Conservation (phyloP, 1,140 invertebrate genomes). For the Drosophila sp. region DNA sequence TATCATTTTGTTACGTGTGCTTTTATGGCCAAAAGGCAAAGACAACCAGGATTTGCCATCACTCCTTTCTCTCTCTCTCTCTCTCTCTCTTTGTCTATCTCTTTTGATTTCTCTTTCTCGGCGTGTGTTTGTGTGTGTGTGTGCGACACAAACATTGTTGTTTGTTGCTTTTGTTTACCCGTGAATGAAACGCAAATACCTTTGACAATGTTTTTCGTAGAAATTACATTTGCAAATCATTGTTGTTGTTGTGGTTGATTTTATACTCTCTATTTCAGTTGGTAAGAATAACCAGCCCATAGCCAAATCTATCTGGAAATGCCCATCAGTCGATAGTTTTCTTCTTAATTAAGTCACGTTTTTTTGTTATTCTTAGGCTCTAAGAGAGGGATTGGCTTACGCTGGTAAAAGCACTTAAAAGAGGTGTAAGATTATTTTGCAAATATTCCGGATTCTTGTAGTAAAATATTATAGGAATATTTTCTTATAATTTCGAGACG, state of each 20-base stretch:
- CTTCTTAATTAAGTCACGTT: constrained; percentile 1
- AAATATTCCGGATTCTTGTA: too few relatives aligned
- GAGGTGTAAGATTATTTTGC: too few relatives aligned
- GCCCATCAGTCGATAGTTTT: neutral
- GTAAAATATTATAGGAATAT: too few relatives aligned
- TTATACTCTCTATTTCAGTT: constrained; percentile 22
- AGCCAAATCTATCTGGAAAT: constrained; percentile 18
- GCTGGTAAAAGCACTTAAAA: neutral
- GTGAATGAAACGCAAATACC: constrained; percentile 37
- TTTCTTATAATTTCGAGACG: too few relatives aligned
- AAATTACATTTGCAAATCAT: constrained; percentile 41
- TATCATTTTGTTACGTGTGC: constrained; percentile 79
- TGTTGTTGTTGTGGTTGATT: constrained; percentile 30
- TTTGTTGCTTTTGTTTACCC: constrained; percentile 46
- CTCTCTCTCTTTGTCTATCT: neutral
- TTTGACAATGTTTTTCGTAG: constrained; percentile 46
- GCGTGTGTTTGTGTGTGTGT: neutral
- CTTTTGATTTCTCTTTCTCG: neutral
- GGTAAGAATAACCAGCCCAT: neutral
- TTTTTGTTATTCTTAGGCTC: neutral
- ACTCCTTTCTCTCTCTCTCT: neutral
- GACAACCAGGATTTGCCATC: constrained; percentile 28
- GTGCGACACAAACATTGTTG: constrained; percentile 44
- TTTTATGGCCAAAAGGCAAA: constrained; percentile 65
- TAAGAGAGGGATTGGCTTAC: neutral